phyloP scores from a whole-genome alignment of 2,797 vertebrate genomes.

The Linurgus olivaceus region DNA sequence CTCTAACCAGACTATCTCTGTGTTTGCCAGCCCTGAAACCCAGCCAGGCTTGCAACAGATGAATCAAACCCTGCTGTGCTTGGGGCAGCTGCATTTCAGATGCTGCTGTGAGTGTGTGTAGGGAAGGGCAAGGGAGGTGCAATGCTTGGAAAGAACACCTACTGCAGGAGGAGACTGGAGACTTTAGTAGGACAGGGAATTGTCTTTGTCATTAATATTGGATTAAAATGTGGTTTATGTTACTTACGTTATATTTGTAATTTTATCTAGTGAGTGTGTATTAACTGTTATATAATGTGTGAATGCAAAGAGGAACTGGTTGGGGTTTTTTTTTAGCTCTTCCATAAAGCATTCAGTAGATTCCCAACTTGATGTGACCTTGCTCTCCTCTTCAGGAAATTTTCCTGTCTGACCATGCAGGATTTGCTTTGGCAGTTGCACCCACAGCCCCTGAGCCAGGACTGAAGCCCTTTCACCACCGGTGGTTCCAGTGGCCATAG shows the following conservation, averaged over 20 bases:
- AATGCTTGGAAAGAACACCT: rapidly evolving
- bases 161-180: not conserved
- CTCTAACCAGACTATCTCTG: not conserved
- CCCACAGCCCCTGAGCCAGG: not conserved
- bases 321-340: not conserved
- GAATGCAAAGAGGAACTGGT: not conserved
- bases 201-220: not conserved
- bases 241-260: not conserved
- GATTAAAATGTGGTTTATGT: not conserved
- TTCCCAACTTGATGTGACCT: not conserved
- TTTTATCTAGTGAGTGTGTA: not conserved
- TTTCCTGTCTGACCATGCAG: not conserved
- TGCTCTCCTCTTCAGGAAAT: not conserved
- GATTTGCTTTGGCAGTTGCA: not conserved
- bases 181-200: not conserved
- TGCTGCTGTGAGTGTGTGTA: not conserved
- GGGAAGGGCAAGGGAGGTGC: rapidly evolving
- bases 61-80: not conserved
- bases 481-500: not conserved
- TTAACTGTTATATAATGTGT: not conserved
- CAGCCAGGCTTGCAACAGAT: not conserved
- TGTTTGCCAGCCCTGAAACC: not conserved
- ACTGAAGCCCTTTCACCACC: rapidly evolving
- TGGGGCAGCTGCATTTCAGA: not conserved
- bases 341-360: not conserved